Percentiles rank a stretch among this genome's conserved stretches.
Conservation (phyloP, 35 echinoderm and acorn worm genomes). For the Lytechinus pictus region DNA sequence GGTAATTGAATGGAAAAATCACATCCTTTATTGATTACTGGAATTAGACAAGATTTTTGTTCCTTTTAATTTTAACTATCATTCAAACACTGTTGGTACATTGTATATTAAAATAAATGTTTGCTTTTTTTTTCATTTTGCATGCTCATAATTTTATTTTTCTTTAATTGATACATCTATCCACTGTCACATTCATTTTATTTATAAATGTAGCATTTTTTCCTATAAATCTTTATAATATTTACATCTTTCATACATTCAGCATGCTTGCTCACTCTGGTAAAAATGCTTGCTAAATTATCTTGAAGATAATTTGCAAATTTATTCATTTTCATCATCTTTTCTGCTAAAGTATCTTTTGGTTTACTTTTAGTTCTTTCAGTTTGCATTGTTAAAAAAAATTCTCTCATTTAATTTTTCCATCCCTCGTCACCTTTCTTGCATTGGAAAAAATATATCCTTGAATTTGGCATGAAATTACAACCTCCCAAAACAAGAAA, state of each 20-base stretch:
- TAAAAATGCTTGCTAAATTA: background rate
- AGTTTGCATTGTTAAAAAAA: background rate
- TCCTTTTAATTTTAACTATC: background rate
- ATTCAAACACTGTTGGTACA: background rate
- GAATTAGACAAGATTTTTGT: too few relatives aligned
- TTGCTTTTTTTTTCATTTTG: background rate
- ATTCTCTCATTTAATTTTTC: background rate
- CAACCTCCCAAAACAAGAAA: too few relatives aligned
- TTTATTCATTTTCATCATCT: background rate
- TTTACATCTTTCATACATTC: background rate
- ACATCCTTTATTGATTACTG: too few relatives aligned
- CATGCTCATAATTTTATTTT: background rate
- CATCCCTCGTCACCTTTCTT: background rate
- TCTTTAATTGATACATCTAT: background rate
- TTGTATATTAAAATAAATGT: background rate
- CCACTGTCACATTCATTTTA: background rate
- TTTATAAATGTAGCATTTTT: background rate
- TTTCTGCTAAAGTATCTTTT: background rate
- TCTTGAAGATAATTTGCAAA: background rate
- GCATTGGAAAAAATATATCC: background rate
- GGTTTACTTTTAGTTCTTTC: background rate
- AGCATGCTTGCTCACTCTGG: background rate
- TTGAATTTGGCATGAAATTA: too few relatives aligned
- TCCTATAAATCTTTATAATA: background rate
- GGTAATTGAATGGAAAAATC: too few relatives aligned